Evolutionary conservation across 2,888 invertebrate genomes (phyloP).

Genomic region (Myopa testacea): DNA sequence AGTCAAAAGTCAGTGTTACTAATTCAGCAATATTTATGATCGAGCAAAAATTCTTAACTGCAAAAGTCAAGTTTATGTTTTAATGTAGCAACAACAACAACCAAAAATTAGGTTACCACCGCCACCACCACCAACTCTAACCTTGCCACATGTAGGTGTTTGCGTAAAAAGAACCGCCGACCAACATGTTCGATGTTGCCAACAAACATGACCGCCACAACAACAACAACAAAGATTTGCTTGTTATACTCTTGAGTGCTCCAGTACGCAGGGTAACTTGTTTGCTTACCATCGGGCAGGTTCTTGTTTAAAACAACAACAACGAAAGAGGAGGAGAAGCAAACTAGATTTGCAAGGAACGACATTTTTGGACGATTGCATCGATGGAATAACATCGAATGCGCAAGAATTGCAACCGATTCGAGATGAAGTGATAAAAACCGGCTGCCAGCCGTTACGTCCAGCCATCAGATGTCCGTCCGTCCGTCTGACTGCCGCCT

Average conservation of each 20-base stretch:
- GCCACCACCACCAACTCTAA: not conserved
- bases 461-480: not conserved
- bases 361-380: slow-evolving; percentile 5
- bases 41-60: not conserved
- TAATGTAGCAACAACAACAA: not conserved
- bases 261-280: not conserved
- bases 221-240: not conserved
- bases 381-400: not conserved
- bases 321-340: not conserved
- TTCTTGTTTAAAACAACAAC: not conserved
- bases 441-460: not conserved
- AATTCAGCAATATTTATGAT: not conserved
- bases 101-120: not conserved
- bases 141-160: not conserved
- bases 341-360: slow-evolving; percentile 8
- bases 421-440: not conserved
- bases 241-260: not conserved
- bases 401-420: not conserved
- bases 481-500: not conserved
- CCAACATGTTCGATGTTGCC: slow-evolving; percentile 16
- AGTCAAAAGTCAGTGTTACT: not conserved
- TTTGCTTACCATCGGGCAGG: not conserved
- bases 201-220: not conserved
- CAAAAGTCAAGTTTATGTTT: not conserved
- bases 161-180: not conserved